Base-by-base conservation (phyloP, 2,888 invertebrate species). In the Cybosia mesomella region DNA sequence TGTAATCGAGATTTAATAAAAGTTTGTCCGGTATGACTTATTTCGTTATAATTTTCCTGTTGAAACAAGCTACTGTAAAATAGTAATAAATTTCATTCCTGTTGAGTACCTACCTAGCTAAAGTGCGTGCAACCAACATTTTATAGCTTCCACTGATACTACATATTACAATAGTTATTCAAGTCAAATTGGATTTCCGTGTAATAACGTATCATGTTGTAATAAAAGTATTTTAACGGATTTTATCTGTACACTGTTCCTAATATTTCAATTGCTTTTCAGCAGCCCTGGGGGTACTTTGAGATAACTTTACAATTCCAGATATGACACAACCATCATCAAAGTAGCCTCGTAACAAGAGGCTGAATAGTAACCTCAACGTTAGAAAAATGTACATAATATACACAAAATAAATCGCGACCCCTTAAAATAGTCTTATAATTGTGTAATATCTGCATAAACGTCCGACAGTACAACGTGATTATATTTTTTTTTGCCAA, bases 51-150 rank as follows among this genome's bases (percentile, higher is more conserved):
- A 28, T 28, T 28, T 28, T 28, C 28, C 28, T 2, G 28, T 28
- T 28, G 28, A 5, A 28, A 28, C 28, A 28, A 28, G 28, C 28
- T 28, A 28, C 28, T 28, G 28, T 28, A 28, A 28, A 28, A 28
- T 28, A 5, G 28, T 28, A 28, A 28, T 28, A 28, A n/a, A n/a
- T n/a, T 32, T 5, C 15, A 39, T 39, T 39, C 15, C 39, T 43
- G 43, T 43, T 18, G 15, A 11, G 24, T 53, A 21, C 21, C 10
- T 21, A 53, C 21, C 21, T 18, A 49, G 15, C 4, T n/a, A 36
- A 63, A 63, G 55, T 63, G 55, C 63, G 63, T 64, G 21, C 39
- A 64, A 58, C n/a, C 43, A 64, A 28, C 8, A 24, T 58, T 39
- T 64, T 28, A 28, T 64, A 57, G 39, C 39, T 43, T 58, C 64